Base-by-base conservation (phyloP, 2,113 vertebrate genomes). In the Microcebus griseorufus region DNA sequence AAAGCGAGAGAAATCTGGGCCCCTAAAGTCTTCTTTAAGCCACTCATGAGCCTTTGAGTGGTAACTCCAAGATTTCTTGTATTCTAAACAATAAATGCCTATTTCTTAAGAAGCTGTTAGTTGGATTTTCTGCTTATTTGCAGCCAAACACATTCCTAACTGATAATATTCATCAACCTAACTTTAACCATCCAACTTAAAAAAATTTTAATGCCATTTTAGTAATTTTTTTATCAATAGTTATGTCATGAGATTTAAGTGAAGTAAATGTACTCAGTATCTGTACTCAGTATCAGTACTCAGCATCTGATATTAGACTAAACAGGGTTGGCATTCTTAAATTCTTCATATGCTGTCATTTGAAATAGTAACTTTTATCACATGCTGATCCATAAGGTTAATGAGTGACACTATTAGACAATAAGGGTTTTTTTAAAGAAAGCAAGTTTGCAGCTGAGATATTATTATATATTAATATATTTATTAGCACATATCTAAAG, bases 351-450 rank as follows among this genome's bases (percentile, higher is more conserved):
- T 75, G 53, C 55, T 84, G 20, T 87, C 18, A 79, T 90, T 84
- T 67, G 27, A 95, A 88, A 90, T 92, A 90, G 79, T 82, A 94
- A 58, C 27, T 80, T 89, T 84, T 12, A 34, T 16, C 78, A 87
- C 42, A 53, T 89, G 14, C 34, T 69, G n/a, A 67, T 95, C 51
- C 58, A 1, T 81, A 91, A 75, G 84, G 17, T 76, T 76, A 86
- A 5, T 62, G 37, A 94, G 51, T 73, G 72, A 72, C 37, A 62
- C 75, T 70, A n/a, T n/a, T 85, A 53, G 32, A 84, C 84, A 90
- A 87, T 72, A 42, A 39, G 0, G 9, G 16, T 87, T 75, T 75
- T 58, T 89, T 92, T 92, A 32, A 80, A 64, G 42, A 87, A 93
- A 65, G 25, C 45, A 70, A 37, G n/a, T n/a, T n/a, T n/a, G n/a